These are phyloP conservation scores for Cepaea hortensis DNA, from an alignment of 2,888 invertebrate genomes.

Conservation along the genomic window DNA sequence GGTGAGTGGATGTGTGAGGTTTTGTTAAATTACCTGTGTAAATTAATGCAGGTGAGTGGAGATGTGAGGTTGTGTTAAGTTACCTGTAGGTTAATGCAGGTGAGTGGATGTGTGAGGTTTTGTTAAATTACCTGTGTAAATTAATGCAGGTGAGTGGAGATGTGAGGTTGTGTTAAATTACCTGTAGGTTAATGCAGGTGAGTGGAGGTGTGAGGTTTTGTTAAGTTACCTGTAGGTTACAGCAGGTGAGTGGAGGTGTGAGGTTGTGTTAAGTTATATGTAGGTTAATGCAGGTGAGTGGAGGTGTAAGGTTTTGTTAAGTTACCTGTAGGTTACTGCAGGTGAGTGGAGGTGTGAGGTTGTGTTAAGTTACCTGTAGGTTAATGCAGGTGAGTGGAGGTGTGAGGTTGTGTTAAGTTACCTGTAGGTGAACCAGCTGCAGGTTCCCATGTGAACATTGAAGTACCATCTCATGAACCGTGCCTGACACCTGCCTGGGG, in stretches of 20 bases:
- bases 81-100: conserved; percentile 61
- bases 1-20: conserved; percentile 59
- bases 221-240: conserved; percentile 58
- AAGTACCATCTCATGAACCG: conserved; percentile 68
- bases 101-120: conserved; percentile 68
- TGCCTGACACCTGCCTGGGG: conserved; percentile 64
- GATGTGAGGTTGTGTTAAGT: not conserved
- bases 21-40: conserved; percentile 57
- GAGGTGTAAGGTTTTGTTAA: not conserved
- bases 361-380: conserved; percentile 51
- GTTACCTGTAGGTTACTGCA: conserved; percentile 12
- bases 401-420: too few species aligned
- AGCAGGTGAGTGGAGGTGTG: conserved; percentile 64
- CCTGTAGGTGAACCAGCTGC: conserved; percentile 51
- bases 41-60: too few species aligned
- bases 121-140: conserved; percentile 54
- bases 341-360: not conserved
- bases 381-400: conserved; percentile 52
- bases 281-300: too few species aligned
- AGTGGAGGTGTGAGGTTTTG: not conserved
- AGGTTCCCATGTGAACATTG: conserved; percentile 65
- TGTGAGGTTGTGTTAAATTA: not conserved
- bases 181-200: conserved; percentile 4
- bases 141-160: too few species aligned
- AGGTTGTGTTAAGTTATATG: conserved; percentile 69